Evolutionary conservation across 2,888 invertebrate species (phyloP), one percentile per base, ranked within the genome.

Genomic region (Geophilus truncorum): DNA sequence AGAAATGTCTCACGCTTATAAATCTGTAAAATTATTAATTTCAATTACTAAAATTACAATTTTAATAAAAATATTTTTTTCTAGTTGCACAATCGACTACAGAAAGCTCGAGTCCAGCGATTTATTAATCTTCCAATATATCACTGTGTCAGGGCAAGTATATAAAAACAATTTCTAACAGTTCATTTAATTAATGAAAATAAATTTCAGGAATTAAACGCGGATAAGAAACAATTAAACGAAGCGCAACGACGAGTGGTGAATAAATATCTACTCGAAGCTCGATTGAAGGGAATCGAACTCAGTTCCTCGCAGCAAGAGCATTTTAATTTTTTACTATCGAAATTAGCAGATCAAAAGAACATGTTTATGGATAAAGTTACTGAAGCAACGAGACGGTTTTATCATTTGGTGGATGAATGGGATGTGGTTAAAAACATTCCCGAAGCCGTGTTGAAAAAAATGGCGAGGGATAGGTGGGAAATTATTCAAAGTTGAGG

Each of bases 261-360:
- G 10, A 89, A 92, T 78, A 95, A 95, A 87, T 95, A 92, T 86
- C 86, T 92, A 80, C 86, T 94, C 18, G 96, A 97, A 88, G 94
- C 94, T 2, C 91, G 90, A 85, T 88, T 96, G 1, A 95, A 95
- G 86, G 97, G 96, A 0, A 88, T 95, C 70, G 92, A 92, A 76
- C 86, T 96, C 0, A 86, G 88, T 75, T 89, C 89, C 0, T 87
- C 88, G 0, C 88, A 90, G 83, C 90, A 88, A 80, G 86, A 86
- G 28, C 88, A 90, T 4, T 88, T 94, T n/a, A 88, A 88, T 30
- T 89, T 90, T 57, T 85, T 90, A 81, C 85, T 90, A 0, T 87
- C 87, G 5, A 90, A 90, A 82, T 84, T 93, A 70, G 86, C 88
- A 0, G 88, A 90, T 76, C 91, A 93, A 83, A 90, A 90, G 81